Evolutionary conservation across 2,888 invertebrate species (phyloP).

Genomic region (Chymomyza fuscimana): DNA sequence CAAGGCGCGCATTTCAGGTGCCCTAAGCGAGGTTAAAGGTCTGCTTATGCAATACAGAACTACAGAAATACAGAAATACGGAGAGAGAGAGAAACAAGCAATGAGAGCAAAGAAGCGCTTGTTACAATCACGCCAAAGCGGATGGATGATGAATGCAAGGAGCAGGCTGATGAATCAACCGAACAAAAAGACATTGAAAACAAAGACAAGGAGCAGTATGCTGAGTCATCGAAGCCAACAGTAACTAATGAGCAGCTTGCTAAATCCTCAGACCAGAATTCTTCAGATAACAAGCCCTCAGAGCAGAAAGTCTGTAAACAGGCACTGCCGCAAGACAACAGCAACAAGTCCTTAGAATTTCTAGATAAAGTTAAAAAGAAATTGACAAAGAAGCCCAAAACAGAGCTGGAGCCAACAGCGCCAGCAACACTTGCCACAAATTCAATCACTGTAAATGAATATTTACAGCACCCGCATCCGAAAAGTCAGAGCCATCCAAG

Average conservation of each 20-base stretch:
- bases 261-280: not conserved
- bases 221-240: too few relatives aligned
- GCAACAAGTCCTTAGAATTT: conserved; percentile 34
- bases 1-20: conserved; percentile 77
- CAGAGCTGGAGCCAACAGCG: not conserved
- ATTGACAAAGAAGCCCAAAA: conserved; percentile 14
- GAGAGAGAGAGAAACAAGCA: conserved; percentile 64
- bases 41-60: conserved; percentile 78
- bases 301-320: not conserved
- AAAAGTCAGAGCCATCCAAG: not conserved
- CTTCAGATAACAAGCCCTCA: not conserved
- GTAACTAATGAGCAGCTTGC: not conserved
- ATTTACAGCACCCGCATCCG: not conserved
- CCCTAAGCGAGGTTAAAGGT: conserved; percentile 77
- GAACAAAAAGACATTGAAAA: conserved; percentile 41
- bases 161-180: conserved; percentile 3
- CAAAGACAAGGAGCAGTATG: conserved; percentile 44
- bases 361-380: conserved; percentile 47
- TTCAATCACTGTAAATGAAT: not conserved
- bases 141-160: conserved; percentile 59
- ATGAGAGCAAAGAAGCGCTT: conserved; percentile 35
- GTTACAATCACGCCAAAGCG: not conserved
- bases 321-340: not conserved
- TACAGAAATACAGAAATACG: too few relatives aligned
- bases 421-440: not conserved